phyloP scores from a whole-genome alignment of 2,888 invertebrate genomes.

The Allophyes oxyacanthae region DNA sequence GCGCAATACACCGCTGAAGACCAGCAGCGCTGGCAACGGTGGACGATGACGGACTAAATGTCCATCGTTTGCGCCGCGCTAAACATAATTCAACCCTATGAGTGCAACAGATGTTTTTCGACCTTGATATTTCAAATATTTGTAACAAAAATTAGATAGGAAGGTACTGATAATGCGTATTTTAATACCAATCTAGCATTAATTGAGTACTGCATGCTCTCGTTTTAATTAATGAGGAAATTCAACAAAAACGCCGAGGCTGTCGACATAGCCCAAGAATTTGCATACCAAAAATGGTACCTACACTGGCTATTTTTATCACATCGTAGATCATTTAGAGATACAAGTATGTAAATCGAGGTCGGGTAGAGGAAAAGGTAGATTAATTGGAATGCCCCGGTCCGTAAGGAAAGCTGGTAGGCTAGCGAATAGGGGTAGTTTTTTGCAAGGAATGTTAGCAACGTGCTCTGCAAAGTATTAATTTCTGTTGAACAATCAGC shows the following conservation, averaged over 20 bases:
- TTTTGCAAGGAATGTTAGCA: conserved; percentile 2
- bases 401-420: conserved; percentile 9
- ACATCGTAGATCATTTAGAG: conserved; percentile 31
- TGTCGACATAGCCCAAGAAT: conserved; percentile 12
- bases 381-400: conserved; percentile 23
- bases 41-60: too few species aligned
- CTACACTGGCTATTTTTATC: conserved; percentile 18
- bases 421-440: neutral
- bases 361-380: conserved; percentile 21
- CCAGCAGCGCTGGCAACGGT: too few species aligned
- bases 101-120: neutral
- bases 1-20: too few species aligned
- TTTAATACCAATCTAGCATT: neutral
- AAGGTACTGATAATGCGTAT: too few species aligned
- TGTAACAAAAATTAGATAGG: too few species aligned
- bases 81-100: too few species aligned
- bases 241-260: conserved; percentile 15
- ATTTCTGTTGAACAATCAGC: too few species aligned
- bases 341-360: conserved; percentile 32
- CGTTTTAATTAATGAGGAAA: conserved; percentile 25
- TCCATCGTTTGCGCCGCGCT: too few species aligned
- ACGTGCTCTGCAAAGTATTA: neutral
- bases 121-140: conserved; percentile 6
- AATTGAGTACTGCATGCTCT: conserved; percentile 8
- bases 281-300: conserved; percentile 45